phyloP scores from a whole-genome alignment of 2,797 vertebrate genomes.

The Lithobates sylvaticus region DNA sequence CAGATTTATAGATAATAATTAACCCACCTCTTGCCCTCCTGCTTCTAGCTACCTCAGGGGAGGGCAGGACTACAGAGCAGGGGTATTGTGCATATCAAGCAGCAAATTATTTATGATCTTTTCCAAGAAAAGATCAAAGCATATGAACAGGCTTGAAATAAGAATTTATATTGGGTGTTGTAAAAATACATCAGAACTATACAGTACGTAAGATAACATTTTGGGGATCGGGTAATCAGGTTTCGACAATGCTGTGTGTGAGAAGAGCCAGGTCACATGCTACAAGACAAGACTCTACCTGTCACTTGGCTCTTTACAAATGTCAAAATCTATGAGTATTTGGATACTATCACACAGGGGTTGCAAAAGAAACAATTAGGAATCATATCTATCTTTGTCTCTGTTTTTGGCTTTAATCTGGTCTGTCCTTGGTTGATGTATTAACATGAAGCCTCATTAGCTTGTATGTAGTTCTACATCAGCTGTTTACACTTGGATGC shows the following conservation, averaged over 20 bases:
- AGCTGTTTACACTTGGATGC: too few relatives aligned
- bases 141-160: not conserved
- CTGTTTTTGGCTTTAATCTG: too few relatives aligned
- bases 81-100: not conserved
- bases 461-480: too few relatives aligned
- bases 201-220: not conserved
- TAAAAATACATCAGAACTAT: not conserved
- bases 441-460: too few relatives aligned
- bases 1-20: slow-evolving; percentile 58
- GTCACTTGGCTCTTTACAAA: not conserved
- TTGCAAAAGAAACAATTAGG: too few relatives aligned
- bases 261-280: not conserved
- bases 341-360: too few relatives aligned
- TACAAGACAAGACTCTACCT: not conserved
- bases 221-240: not conserved
- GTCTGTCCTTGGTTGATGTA: too few relatives aligned
- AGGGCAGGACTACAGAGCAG: slow-evolving; percentile 28
- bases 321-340: not conserved
- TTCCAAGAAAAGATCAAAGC: not conserved
- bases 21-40: not conserved
- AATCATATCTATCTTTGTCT: too few relatives aligned
- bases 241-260: not conserved
- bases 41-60: slow-evolving; percentile 26
- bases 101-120: not conserved
- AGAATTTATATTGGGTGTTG: not conserved